Base-by-base conservation (phyloP, 2,113 vertebrate species). In the Pollachius pollachius region DNA sequence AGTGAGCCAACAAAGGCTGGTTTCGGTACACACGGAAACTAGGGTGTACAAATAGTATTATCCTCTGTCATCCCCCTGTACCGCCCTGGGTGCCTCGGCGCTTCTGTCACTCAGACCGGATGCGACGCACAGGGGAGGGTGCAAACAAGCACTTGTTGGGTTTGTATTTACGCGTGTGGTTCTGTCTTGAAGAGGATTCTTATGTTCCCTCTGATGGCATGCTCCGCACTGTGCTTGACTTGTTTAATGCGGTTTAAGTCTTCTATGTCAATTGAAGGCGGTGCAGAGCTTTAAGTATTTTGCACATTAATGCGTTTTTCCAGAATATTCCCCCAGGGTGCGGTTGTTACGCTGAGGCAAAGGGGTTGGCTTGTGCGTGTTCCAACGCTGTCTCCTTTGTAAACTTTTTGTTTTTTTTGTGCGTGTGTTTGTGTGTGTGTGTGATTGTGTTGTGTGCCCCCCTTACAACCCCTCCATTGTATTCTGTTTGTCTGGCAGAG, bases 251-350 rank as follows among this genome's bases (percentile, higher is more conserved):
- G 87, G 77, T 92, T 92, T 90, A 90, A 91, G 89, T 92, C 87
- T 75, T 89, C 79, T 88, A 83, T 90, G 90, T 93, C 91, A 89
- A 86, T 92, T 90, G 88, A 84, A 92, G 90, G 89, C 88, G 84
- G 86, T 71, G 86, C 88, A 87, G 83, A 90, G 89, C 85, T 90
- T 90, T 91, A 89, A 92, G 89, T 89, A 89, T 90, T 91, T 91
- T 91, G 89, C 90, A 89, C 89, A 91, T 92, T 91, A 91, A 92
- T 92, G 84, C 84, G 88, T 88, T 91, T 91, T 90, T 80, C 37
- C 78, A 90, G 89, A 87, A 89, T 91, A 88, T 91, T 91, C 90
- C 90, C 89, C 89, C 74, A 67, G 91, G 88, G 89, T 88, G 80
- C 73, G 86, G 79, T 82, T 86, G 88, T 82, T 86, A 88, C 77